These are phyloP conservation scores for Melanotaenia pygmaea DNA, from an alignment of 2,797 vertebrate species.

Conservation along the genomic window DNA sequence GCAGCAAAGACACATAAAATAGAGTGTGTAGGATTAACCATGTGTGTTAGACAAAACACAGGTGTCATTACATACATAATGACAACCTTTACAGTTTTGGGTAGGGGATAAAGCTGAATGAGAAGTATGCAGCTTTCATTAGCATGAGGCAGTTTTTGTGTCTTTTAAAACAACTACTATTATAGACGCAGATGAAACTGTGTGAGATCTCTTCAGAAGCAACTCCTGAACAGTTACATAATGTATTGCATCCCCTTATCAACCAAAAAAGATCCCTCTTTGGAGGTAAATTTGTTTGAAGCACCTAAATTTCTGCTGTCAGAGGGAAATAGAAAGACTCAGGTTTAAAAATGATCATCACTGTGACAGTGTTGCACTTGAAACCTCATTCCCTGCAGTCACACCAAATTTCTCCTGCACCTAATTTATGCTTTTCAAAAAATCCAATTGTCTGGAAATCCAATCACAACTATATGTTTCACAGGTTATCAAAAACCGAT, in stretches of 20 bases:
- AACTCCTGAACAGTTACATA: background rate
- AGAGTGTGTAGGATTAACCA: background rate
- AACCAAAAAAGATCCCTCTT: background rate
- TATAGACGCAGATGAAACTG: background rate
- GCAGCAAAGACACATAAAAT: slow-evolving; percentile 13
- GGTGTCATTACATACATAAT: background rate
- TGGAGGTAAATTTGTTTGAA: slow-evolving; percentile 7
- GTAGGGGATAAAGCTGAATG: background rate
- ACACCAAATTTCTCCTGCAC: slow-evolving; percentile 28
- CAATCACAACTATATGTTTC: slow-evolving; percentile 37
- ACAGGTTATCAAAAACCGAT: slow-evolving; percentile 53
- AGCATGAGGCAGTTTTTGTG: background rate
- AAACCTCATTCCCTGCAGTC: slow-evolving; percentile 37
- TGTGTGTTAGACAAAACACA: slow-evolving; percentile 9
- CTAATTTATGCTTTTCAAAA: slow-evolving; percentile 33
- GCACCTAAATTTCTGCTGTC: slow-evolving; percentile 15
- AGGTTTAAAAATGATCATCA: slow-evolving; percentile 18
- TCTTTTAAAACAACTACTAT: background rate
- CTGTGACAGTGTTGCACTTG: slow-evolving; percentile 13
- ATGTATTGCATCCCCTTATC: slow-evolving; percentile 3
- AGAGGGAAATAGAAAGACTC: slow-evolving; percentile 24
- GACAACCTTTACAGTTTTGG: background rate
- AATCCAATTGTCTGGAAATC: slow-evolving; percentile 49
- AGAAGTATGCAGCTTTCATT: background rate
- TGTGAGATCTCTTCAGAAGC: background rate